These are phyloP conservation scores for Xenotilapia flavipinnis DNA, from an alignment of 2,113 vertebrate species.

Conservation along the genomic window DNA sequence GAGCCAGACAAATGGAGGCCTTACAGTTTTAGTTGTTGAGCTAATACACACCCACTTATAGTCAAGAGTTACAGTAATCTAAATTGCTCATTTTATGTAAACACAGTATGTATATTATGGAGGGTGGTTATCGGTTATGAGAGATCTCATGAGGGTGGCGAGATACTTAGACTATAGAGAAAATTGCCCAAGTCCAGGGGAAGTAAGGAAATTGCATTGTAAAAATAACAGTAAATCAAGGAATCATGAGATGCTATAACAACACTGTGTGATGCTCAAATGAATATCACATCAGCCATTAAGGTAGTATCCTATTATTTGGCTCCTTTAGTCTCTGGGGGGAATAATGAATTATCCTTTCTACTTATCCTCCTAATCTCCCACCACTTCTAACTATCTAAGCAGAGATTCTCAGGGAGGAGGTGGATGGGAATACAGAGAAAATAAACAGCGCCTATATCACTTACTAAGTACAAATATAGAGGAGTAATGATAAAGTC, in stretches of 20 bases:
- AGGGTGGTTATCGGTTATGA: not conserved
- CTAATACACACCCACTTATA: fast-evolving
- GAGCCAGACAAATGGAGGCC: not conserved
- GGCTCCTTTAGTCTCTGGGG: not conserved
- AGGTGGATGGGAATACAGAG: not conserved
- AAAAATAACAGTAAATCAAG: not conserved
- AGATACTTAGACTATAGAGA: not conserved
- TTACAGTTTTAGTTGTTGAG: not conserved
- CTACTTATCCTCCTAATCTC: slow-evolving; percentile 28
- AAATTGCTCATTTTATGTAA: not conserved
- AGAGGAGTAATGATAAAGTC: slow-evolving; percentile 26
- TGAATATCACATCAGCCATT: not conserved
- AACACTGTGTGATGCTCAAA: not conserved
- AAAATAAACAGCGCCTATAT: slow-evolving; percentile 49
- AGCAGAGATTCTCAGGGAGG: slow-evolving; percentile 6
- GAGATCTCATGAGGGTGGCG: not conserved
- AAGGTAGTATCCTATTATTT: not conserved
- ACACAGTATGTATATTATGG: not conserved
- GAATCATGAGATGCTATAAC: not conserved
- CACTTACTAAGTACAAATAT: slow-evolving; percentile 45
- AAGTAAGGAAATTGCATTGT: not conserved
- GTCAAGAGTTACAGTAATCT: not conserved
- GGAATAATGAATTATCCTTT: not conserved
- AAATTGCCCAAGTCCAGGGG: not conserved
- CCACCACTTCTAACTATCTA: not conserved